Percentiles rank a stretch among this genome's conserved stretches.
phyloP scores from a whole-genome alignment of 2,113 vertebrate genomes.

The Diglossa brunneiventris region DNA sequence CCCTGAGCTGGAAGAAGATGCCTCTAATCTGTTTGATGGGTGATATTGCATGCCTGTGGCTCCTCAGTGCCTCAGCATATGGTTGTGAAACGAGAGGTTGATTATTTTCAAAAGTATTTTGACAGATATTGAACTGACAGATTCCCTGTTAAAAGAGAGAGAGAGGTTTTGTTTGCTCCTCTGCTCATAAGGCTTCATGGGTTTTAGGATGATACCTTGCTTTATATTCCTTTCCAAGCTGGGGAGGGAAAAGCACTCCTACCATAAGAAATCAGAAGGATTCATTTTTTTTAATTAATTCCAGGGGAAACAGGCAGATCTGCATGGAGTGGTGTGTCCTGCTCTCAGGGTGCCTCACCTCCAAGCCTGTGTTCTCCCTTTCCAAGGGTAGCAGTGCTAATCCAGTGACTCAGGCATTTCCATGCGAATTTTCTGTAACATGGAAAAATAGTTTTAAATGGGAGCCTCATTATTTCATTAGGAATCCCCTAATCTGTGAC shows the following conservation, averaged over 20 bases:
- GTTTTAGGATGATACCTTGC: background rate
- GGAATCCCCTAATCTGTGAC: background rate
- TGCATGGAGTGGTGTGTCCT: background rate
- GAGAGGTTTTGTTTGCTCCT: background rate
- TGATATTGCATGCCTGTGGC: background rate
- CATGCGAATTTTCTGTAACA: background rate
- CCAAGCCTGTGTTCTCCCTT: background rate
- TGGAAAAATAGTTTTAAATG: background rate
- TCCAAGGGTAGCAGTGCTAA: background rate
- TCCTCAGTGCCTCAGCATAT: background rate
- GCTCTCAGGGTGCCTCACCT: background rate
- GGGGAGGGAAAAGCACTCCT: background rate
- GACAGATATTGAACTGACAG: background rate
- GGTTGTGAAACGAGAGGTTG: background rate
- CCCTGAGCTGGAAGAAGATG: background rate
- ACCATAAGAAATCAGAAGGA: background rate
- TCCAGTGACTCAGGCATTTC: background rate
- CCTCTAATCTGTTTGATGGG: background rate
- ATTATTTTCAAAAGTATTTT: background rate
- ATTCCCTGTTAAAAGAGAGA: background rate
- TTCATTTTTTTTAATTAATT: background rate
- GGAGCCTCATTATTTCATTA: background rate
- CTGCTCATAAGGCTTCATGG: background rate
- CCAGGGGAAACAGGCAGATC: background rate
- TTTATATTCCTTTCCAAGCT: background rate